Base-by-base conservation (phyloP, 2,113 vertebrate species). In the Clupea harengus region DNA sequence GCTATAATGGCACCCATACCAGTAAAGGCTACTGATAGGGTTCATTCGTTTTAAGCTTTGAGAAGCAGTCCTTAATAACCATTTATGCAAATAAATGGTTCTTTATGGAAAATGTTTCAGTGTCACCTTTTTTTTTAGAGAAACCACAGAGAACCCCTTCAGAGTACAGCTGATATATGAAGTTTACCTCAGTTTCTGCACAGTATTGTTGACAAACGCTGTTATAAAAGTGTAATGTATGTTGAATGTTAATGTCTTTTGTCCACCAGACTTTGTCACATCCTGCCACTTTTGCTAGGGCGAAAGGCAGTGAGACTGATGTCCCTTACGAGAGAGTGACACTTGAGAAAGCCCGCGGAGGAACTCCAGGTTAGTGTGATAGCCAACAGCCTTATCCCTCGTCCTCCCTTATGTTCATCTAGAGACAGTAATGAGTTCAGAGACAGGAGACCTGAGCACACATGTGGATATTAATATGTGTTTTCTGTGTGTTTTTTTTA, bases 401-500 rank as follows among this genome's bases (percentile, higher is more conserved):
- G 32, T 11, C 15, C 25, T 72, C 15, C 13, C 17, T 54, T 18
- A 54, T 13, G 45, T 54, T 22, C 17, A 8, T 84, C 7, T 17
- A n/a, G n/a, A 18, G 44, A 39, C n/a, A 15, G 25, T 28, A 6
- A 50, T 2, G 25, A 25, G 10, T 28, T 0, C 67, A 39, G 44
- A 45, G 20, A n/a, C n/a, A 28, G 20, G 28, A 9, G 45, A 60
- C 20, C n/a, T 67, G 8, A 32, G 11, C 10, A 28, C 2, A n/a
- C 20, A 72, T 25, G 25, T 72, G 67, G 25, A 2, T 28, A 28
- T 75, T 11, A 75, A 75, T 28, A 39, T 75, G 25, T 39, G 25
- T 13, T 72, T 32, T 75, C 9, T 39, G 28, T 81, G 45, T 93
- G 91, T 93, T 89, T 20, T 22, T 88, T 85, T 89, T 89, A 83